Evolutionary conservation across 2,113 vertebrate genomes (phyloP).

Genomic region (Atlantisia rogersi): DNA sequence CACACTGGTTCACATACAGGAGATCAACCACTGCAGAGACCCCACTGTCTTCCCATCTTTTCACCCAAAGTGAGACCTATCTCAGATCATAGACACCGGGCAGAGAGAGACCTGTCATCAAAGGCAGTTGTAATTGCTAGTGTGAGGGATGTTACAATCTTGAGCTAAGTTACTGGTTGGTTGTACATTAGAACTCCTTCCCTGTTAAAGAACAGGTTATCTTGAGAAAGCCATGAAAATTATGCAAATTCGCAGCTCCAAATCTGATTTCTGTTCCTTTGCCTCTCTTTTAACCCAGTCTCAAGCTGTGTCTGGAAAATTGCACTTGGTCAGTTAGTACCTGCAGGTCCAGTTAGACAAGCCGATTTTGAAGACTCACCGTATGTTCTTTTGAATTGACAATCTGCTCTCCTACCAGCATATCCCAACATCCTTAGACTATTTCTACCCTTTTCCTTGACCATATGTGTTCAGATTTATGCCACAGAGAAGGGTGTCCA

Average conservation of each 20-base stretch:
- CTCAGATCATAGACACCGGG: neutral
- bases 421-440: neutral
- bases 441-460: neutral
- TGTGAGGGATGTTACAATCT: neutral
- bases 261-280: neutral
- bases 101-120: neutral
- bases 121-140: neutral
- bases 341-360: neutral
- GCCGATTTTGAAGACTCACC: neutral
- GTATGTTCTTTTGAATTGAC: neutral
- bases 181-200: neutral
- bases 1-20: accelerated
- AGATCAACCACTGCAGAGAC: accelerated
- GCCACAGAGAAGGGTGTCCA: neutral
- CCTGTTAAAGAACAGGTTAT: neutral
- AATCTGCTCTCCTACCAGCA: neutral
- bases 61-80: neutral
- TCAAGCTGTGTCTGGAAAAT: neutral
- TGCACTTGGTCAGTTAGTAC: accelerated
- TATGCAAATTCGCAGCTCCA: neutral
- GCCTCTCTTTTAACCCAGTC: neutral
- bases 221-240: neutral
- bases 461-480: neutral
- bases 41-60: neutral
- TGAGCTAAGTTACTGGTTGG: accelerated